Conservation (phyloP, 1,140 invertebrate genomes). For the Fopius arisanus region DNA sequence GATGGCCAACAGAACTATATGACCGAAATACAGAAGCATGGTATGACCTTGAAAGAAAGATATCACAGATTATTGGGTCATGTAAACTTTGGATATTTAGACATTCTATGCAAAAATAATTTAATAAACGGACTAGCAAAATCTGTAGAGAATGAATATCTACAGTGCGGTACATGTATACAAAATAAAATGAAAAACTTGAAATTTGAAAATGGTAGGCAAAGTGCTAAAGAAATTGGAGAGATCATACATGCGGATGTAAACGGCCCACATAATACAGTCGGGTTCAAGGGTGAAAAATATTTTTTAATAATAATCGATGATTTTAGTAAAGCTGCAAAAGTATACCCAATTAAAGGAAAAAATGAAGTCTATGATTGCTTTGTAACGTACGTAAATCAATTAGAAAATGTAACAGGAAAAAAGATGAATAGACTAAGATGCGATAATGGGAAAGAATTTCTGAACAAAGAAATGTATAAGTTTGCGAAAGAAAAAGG, state of each 20-base stretch:
- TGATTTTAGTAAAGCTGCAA: conserved; percentile 34
- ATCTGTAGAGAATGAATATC: conserved; percentile 23
- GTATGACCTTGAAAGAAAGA: conserved; percentile 35
- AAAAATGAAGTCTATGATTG: conserved; percentile 32
- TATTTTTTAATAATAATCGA: conserved; percentile 37
- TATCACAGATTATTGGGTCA: conserved; percentile 33
- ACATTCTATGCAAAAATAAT: conserved; percentile 28
- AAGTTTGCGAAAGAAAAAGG: conserved; percentile 34
- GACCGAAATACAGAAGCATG: not conserved
- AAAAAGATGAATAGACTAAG: conserved; percentile 35
- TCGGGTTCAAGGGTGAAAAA: conserved; percentile 17
- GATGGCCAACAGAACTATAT: too few species aligned
- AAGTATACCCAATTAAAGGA: conserved; percentile 32
- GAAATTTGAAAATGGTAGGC: conserved; percentile 30
- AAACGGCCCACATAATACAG: conserved; percentile 28
- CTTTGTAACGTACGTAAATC: conserved; percentile 35
- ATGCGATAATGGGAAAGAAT: conserved; percentile 40
- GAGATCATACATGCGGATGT: conserved; percentile 33
- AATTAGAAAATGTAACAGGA: conserved; percentile 33
- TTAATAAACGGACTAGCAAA: conserved; percentile 21
- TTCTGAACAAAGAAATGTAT: conserved; percentile 36
- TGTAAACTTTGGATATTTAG: conserved; percentile 36
- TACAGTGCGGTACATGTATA: conserved; percentile 29
- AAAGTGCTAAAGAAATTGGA: conserved; percentile 23
- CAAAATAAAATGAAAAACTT: conserved; percentile 36